A percentile compares a stretch with the other conserved stretches of the same genome.
Evolutionary conservation across 1,140 invertebrate species (phyloP).

Genomic region (Bombus vancouverensis): DNA sequence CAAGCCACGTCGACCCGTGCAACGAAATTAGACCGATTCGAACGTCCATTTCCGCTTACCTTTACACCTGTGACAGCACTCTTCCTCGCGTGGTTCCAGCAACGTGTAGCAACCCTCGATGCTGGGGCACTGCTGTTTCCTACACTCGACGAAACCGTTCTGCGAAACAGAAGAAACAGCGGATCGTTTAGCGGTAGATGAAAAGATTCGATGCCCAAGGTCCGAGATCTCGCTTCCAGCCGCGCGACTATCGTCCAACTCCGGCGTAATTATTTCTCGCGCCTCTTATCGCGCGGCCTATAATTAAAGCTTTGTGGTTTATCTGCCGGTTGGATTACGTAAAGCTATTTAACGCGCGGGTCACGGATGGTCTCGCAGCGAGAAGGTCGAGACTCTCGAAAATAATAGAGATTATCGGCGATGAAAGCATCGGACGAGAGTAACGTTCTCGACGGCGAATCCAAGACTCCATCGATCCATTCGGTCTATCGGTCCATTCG

Average conservation of each 20-base stretch:
- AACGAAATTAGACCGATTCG: constrained; percentile 32
- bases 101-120: constrained; percentile 88
- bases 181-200: too few relatives aligned
- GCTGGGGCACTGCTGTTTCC: constrained; percentile 85
- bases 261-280: constrained; percentile 57
- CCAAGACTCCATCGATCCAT: not conserved
- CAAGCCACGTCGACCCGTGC: not conserved
- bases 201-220: not conserved
- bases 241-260: not conserved
- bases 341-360: constrained; percentile 59
- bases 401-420: constrained; percentile 25
- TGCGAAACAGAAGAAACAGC: constrained; percentile 71
- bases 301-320: constrained; percentile 62
- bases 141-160: constrained; percentile 89
- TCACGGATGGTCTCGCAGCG: constrained; percentile 18
- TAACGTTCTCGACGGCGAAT: not conserved
- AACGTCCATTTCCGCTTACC: constrained; percentile 80
- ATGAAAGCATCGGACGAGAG: not conserved
- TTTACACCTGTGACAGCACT: constrained; percentile 88
- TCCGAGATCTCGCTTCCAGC: not conserved
- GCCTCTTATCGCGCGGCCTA: constrained; percentile 51
- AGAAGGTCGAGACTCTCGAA: constrained; percentile 28
- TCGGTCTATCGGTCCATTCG: too few relatives aligned
- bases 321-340: constrained; percentile 61
- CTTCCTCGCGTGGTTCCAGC: constrained; percentile 82